A percentile compares a stretch with the other conserved stretches of the same genome.
phyloP scores from a whole-genome alignment of 2,888 invertebrate species.

The Cloeon dipterum region DNA sequence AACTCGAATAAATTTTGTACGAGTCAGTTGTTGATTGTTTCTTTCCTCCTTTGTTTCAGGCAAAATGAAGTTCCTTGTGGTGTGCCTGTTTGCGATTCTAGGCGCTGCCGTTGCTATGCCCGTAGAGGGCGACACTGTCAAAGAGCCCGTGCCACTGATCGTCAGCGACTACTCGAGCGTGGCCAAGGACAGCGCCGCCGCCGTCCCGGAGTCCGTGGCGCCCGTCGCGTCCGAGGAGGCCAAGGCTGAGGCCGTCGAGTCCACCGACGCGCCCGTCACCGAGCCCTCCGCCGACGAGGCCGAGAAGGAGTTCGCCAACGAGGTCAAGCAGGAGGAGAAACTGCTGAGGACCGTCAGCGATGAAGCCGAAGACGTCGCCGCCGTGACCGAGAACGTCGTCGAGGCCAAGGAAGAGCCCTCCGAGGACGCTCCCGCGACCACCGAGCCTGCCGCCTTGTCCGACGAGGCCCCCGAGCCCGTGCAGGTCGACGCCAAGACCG shows the following conservation, averaged over 20 bases:
- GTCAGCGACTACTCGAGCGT: slow-evolving; percentile 20
- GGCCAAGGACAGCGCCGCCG: slow-evolving; percentile 10
- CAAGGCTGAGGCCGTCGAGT: neutral
- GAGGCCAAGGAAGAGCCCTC: neutral
- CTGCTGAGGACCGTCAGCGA: too few relatives aligned
- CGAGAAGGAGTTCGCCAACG: neutral
- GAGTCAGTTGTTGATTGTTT: too few relatives aligned
- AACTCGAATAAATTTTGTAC: too few relatives aligned
- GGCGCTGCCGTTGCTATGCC: slow-evolving; percentile 30
- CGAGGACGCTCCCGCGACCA: neutral
- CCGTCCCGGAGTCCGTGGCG: slow-evolving; percentile 6
- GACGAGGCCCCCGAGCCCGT: neutral
- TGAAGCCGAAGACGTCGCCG: neutral
- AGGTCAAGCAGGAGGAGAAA: neutral
- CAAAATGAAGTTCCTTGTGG: too few relatives aligned
- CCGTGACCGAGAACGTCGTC: neutral
- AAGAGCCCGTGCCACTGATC: slow-evolving; percentile 15
- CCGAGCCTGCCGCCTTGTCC: neutral
- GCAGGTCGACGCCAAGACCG: neutral
- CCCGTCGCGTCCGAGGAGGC: slow-evolving; percentile 5
- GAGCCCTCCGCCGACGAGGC: neutral
- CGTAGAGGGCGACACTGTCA: slow-evolving; percentile 27
- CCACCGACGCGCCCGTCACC: neutral
- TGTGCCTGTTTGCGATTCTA: too few relatives aligned
- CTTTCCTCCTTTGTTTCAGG: too few relatives aligned